phyloP scores from a whole-genome alignment of 2,797 vertebrate genomes.

The Orientallactaga sibirica region DNA sequence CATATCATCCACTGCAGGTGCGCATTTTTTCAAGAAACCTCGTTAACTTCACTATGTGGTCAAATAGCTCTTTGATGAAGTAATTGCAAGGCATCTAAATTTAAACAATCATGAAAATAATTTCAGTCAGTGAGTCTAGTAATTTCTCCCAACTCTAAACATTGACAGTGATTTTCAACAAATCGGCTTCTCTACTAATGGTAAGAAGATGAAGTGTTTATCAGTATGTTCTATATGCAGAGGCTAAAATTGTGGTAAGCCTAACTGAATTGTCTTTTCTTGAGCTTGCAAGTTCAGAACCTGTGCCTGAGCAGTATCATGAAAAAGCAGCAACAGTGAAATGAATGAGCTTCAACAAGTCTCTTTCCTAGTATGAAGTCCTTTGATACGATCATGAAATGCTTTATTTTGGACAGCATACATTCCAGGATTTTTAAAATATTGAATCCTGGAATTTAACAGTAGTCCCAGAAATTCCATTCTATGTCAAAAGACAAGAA shows the following conservation, averaged over 20 bases:
- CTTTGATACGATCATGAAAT: constrained; percentile 56
- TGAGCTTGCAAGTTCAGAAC: constrained; percentile 25
- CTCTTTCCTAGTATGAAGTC: background rate
- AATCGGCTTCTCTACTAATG: constrained; percentile 17
- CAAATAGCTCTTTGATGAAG: background rate
- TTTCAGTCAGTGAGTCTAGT: background rate
- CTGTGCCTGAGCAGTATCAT: background rate
- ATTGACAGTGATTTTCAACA: constrained; percentile 45
- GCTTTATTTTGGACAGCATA: constrained; percentile 63
- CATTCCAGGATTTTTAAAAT: constrained; percentile 54
- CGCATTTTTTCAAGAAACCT: constrained; percentile 13
- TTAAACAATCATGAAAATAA: constrained; percentile 28
- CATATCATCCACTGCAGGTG: background rate
- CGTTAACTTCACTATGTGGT: constrained; percentile 15
- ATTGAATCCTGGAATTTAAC: constrained; percentile 43
- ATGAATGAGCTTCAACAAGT: constrained; percentile 11
- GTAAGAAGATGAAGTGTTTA: background rate
- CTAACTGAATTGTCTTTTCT: constrained; percentile 49
- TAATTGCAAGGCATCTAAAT: background rate
- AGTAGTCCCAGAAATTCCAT: constrained; percentile 38
- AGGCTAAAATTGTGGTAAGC: constrained; percentile 1
- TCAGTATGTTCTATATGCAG: background rate
- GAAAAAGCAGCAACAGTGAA: constrained; percentile 8
- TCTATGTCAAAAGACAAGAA: constrained; percentile 50
- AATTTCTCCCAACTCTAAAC: background rate